Evolutionary conservation across 2,113 vertebrate species (phyloP), one percentile per base, ranked within the genome.

Genomic region (Apaloderma vittatum): DNA sequence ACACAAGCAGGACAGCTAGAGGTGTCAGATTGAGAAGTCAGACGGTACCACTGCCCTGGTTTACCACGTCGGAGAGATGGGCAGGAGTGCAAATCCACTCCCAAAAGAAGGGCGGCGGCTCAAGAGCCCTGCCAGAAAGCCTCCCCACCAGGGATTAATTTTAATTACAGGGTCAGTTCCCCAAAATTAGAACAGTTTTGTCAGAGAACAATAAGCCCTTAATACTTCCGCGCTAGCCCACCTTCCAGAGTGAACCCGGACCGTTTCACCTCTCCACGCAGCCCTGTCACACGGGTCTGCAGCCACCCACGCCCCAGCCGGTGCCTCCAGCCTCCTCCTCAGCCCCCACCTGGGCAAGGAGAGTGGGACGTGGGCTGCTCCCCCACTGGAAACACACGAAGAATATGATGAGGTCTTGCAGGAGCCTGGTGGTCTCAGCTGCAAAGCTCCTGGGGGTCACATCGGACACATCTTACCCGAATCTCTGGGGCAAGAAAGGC

Each of bases 181-280:
- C 74, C 36, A 43, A 45, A 34, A n/a, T 32, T 3, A 86, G 58
- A 46, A 45, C 0, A 0, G 45, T 55, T 85, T 67, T 55, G 32
- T 22, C 54, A 49, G 52, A 52, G 65, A 84, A 82, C 49, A 82
- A 27, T 6, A 36, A 80, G 16, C 10, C 48, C 55, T 43, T 43
- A 36, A 5, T 12, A 30, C 4, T 54, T 34, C 30, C 70, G 54
- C 40, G 54, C 49, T n/a, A 22, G 8, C 11, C 11, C 40, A 65
- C 24, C n/a, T 49, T 83, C 30, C 58, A 36, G n/a, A 68, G 30
- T 0, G 27, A 87, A 73, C 7, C 10, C 2, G 51, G 58, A 32
- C 36, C 19, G 5, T 8, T 34, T 4, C 0, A 4, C 11, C 11
- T 4, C 70, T 21, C 18, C 9, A 32, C 1, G 4, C 14, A 10